Base-by-base conservation (phyloP, 2,113 vertebrate genomes). In the Nothoprocta pentlandii region DNA sequence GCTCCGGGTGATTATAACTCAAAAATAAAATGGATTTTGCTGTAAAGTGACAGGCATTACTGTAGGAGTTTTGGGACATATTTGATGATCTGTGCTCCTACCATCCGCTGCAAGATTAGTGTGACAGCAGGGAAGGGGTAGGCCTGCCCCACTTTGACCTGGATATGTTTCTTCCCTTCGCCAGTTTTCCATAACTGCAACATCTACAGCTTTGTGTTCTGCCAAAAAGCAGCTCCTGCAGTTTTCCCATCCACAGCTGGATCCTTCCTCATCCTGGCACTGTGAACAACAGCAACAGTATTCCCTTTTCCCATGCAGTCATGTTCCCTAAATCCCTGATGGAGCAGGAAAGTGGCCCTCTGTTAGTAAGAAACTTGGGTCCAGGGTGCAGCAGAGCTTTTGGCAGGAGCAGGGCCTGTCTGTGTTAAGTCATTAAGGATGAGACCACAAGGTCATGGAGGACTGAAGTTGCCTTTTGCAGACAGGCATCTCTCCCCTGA, bases 301-400 rank as follows among this genome's bases (percentile, higher is more conserved):
- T 59, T 59, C 58, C 58, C 58, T 59, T 2, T 2, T 26, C n/a
- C 34, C 2, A 0, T 0, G 0, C 0, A 1, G 16, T 25, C 39
- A 1, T 0, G 16, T 63, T 46, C 47, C 54, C n/a, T 19, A 16
- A 69, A 63, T 25, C 53, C 58, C 42, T 3, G 1, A 28, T 17
- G 23, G 30, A 58, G 54, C 54, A 58, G 54, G 16, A 58, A 16
- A 54, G 9, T 30, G 30, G 54, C 28, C 19, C 4, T 32, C 30
- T 47, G 58, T 70, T 34, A 15, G 63, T 2, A 2, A 21, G 49
- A 66, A 25, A 36, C 16, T 12, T 0, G 16, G 30, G 28, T 47
- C 25, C 12, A 15, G 49, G 62, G 46, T 0, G 0, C 53, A 81
- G 49, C 41, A 70, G 71, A 51, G 66, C 30, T 49, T 10, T 53